Percentiles rank a stretch among this genome's conserved stretches.
These are phyloP conservation scores for Heliconius ethilla DNA, from an alignment of 2,888 invertebrate species.

Conservation along the genomic window DNA sequence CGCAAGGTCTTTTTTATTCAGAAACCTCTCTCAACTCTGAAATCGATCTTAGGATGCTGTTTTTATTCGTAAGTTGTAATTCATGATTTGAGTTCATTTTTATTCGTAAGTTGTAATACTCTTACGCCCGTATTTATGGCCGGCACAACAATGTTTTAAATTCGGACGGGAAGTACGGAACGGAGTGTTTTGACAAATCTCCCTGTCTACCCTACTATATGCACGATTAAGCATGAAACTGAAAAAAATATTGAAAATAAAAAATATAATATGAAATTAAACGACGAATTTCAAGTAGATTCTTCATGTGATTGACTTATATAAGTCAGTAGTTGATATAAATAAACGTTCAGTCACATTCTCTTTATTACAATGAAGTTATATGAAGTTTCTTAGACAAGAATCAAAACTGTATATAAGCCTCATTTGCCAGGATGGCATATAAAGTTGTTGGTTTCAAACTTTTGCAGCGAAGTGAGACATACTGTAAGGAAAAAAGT, in stretches of 20 bases:
- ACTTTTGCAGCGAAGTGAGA: conserved; percentile 28
- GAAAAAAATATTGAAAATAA: not conserved
- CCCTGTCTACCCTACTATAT: no score
- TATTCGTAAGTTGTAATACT: no score
- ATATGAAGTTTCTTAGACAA: conserved; percentile 7
- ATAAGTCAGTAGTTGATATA: not conserved
- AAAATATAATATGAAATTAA: not conserved
- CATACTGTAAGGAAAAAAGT: conserved; percentile 29
- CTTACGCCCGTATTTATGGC: no score
- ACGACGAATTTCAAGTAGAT: not conserved
- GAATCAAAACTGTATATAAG: conserved; percentile 18
- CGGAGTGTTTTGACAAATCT: no score
- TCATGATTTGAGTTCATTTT: no score
- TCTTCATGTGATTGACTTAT: not conserved
- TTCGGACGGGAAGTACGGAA: no score
- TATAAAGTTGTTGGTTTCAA: conserved; percentile 25
- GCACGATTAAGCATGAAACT: not conserved
- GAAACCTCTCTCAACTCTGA: no score
- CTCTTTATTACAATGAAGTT: not conserved
- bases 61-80: no score
- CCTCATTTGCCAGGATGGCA: conserved; percentile 29
- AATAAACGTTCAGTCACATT: not conserved
- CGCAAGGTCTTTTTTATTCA: no score
- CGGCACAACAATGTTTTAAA: no score
- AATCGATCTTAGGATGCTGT: no score